Base-by-base conservation (phyloP, 2,888 invertebrate genomes). In the Drosophila anomalipes region DNA sequence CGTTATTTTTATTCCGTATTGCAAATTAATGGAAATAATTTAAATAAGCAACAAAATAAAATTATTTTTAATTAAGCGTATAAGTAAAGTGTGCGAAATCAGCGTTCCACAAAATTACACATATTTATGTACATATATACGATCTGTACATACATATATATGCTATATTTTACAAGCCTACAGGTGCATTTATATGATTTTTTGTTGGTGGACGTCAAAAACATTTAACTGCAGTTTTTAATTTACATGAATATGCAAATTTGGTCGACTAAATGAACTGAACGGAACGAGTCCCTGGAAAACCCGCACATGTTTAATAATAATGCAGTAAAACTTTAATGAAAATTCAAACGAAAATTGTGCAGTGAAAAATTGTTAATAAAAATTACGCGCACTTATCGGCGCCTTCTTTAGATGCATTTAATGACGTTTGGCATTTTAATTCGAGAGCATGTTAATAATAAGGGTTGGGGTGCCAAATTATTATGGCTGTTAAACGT, bases 401-500 rank as follows among this genome's bases (percentile, higher is more conserved):
- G 62, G 68, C 78, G 65, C 65, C 77, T 81, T 68, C 70, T 58
- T 76, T 69, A 69, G 79, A 79, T 67, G 77, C 68, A 33, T 73
- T 78, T 76, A 83, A 83, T 83, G 81, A 74, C 74, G 47, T 74
- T 83, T 74, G 64, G 64, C 72, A 73, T 82, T 82, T 70, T 66
- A 66, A 83, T 80, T 77, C 59, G 60, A 75, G 72, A 60, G 59
- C 71, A 12, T 47, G 62, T 14, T 26, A 32, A 65, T 59, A 52
- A 59, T 61, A 51, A n/a, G 63, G 57, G 69, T 28, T 49, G 35
- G 2, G 59, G 33, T 59, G 60, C 49, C 64, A 52, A 67, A 67
- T 79, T 70, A 78, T 88, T 79, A 88, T 75, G 86, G 71, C 76
- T 71, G 62, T 90, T 87, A 90, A 87, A 77, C 78, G 87, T 73